A percentile compares a stretch with the other conserved stretches of the same genome.
phyloP scores from a whole-genome alignment of 2,113 vertebrate genomes.

The Ictalurus furcatus region DNA sequence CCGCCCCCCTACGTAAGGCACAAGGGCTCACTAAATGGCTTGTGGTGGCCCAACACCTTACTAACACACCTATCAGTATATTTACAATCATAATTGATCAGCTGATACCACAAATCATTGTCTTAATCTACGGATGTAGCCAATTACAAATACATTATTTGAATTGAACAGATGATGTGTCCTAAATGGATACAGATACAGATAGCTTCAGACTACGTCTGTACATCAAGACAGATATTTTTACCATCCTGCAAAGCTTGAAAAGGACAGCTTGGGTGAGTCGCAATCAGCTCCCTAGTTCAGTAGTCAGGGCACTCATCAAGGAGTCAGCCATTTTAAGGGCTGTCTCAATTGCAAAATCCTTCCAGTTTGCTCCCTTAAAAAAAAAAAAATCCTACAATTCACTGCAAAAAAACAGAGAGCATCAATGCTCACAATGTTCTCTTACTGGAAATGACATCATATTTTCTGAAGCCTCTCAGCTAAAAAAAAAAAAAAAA shows the following conservation, averaged over 20 bases:
- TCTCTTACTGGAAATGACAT: too few relatives aligned
- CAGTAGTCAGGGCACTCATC: too few relatives aligned
- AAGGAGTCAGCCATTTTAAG: too few relatives aligned
- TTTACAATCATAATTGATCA: background rate
- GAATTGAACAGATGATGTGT: background rate
- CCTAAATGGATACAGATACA: background rate
- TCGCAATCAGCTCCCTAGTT: too few relatives aligned
- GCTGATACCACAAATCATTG: background rate
- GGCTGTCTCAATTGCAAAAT: too few relatives aligned
- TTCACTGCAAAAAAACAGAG: too few relatives aligned
- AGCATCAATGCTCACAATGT: too few relatives aligned
- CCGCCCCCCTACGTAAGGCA: background rate
- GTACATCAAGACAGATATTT: background rate
- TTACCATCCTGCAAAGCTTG: background rate
- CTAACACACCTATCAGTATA: background rate
- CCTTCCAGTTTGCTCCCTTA: too few relatives aligned
- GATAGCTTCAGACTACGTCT: background rate
- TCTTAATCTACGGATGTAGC: background rate
- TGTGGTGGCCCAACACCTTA: background rate
- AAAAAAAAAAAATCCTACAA: too few relatives aligned
- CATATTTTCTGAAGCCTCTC: too few relatives aligned
- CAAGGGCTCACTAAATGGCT: background rate
- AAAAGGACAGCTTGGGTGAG: background rate
- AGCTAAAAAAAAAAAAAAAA: too few relatives aligned
- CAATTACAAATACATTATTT: background rate